These are phyloP conservation scores for Maniola jurtina DNA, from an alignment of 1,140 invertebrate genomes.

Conservation along the genomic window DNA sequence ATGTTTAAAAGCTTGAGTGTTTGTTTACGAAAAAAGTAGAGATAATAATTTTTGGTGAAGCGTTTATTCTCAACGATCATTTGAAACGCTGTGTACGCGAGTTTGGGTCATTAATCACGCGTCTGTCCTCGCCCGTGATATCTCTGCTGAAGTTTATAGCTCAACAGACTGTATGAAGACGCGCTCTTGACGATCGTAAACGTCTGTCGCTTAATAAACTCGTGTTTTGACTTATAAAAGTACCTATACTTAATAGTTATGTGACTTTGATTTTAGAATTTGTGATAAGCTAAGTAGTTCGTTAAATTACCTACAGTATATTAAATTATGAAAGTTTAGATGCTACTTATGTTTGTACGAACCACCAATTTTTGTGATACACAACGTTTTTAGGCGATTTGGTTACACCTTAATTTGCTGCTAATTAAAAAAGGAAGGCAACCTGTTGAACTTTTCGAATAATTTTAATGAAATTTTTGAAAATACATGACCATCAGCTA, in stretches of 20 bases:
- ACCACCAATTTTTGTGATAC: no score
- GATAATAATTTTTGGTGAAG: neutral
- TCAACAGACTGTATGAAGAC: slow-evolving; percentile 38
- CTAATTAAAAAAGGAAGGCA: no score
- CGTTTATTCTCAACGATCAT: slow-evolving; percentile 12
- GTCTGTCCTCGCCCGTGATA: slow-evolving; percentile 17
- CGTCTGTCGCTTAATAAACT: slow-evolving; percentile 45
- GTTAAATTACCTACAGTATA: no score
- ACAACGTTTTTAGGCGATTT: no score
- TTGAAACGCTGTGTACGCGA: slow-evolving; percentile 13
- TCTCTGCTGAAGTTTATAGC: slow-evolving; percentile 22
- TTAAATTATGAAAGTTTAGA: no score
- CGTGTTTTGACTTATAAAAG: slow-evolving; percentile 36
- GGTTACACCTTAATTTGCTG: no score
- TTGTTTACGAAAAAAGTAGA: neutral
- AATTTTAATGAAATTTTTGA: no score
- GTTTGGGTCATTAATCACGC: slow-evolving; percentile 25
- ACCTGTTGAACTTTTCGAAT: no score
- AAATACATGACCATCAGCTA: no score
- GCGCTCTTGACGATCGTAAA: slow-evolving; percentile 36
- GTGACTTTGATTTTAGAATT: slow-evolving; percentile 21
- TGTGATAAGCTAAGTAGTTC: no score
- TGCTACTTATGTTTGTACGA: no score
- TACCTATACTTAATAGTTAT: slow-evolving; percentile 23
- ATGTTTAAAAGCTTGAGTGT: no score